Percentiles rank a stretch among this genome's conserved stretches.
These are phyloP conservation scores for Eptatretus burgeri DNA, from an alignment of 2,113 vertebrate genomes.

Conservation along the genomic window DNA sequence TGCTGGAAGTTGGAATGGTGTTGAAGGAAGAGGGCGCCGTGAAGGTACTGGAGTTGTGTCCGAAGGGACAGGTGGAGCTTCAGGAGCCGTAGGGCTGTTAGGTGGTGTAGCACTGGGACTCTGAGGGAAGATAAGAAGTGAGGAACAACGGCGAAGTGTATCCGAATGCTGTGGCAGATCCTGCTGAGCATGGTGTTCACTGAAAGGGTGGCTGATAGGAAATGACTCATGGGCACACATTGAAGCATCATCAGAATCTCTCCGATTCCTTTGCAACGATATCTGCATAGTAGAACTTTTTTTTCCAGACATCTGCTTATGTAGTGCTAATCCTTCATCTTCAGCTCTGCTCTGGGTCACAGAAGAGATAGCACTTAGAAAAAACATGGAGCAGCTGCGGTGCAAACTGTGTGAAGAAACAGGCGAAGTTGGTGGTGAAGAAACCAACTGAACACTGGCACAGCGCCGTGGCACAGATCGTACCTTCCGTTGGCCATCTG, in stretches of 20 bases:
- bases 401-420: constrained; percentile 24
- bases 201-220: no score
- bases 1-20: constrained; percentile 4
- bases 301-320: no score
- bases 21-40: not conserved
- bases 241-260: no score
- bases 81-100: constrained; percentile 29
- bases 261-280: no score
- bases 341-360: constrained; percentile 14
- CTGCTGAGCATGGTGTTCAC: not conserved
- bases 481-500: constrained; percentile 33
- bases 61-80: constrained; percentile 12
- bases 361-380: constrained; percentile 2
- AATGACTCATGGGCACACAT: no score
- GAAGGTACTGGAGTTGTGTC: not conserved
- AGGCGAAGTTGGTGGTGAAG: constrained; percentile 17
- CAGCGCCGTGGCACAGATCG: constrained; percentile 20
- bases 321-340: constrained; percentile 9
- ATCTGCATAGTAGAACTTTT: no score
- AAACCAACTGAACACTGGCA: constrained; percentile 33
- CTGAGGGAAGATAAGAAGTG: constrained; percentile 59
- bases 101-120: constrained; percentile 54
- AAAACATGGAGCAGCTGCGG: constrained; percentile 20
- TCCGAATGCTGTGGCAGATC: not conserved
- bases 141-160: constrained; percentile 48